phyloP scores from a whole-genome alignment of 2,888 invertebrate species.

The Drosophila mimetica region DNA sequence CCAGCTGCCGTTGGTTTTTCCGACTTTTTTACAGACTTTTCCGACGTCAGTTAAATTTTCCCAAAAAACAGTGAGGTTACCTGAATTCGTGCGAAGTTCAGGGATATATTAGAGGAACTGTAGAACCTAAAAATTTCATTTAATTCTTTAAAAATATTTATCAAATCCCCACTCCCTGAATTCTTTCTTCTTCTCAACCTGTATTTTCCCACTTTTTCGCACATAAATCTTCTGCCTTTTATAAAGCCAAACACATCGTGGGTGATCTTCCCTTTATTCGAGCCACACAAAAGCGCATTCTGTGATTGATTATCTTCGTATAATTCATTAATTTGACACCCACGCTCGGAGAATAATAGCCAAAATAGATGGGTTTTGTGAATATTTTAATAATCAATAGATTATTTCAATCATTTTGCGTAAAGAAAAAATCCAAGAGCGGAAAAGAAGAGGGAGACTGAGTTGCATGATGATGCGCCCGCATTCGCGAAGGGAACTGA shows the following conservation, averaged over 20 bases:
- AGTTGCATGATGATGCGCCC: constrained; percentile 53
- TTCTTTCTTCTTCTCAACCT: constrained; percentile 1
- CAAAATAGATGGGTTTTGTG: constrained; percentile 34
- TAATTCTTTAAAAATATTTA: background rate
- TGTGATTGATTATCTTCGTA: constrained; percentile 63
- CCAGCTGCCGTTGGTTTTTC: constrained; percentile 67
- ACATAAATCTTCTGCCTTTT: constrained; percentile 33
- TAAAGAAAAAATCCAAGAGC: constrained; percentile 6
- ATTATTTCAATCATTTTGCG: constrained; percentile 52
- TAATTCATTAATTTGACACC: constrained; percentile 55
- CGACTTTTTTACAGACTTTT: constrained; percentile 27
- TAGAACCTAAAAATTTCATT: background rate
- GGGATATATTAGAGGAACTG: no score
- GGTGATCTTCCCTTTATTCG: constrained; percentile 33
- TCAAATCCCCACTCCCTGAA: background rate
- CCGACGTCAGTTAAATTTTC: constrained; percentile 6
- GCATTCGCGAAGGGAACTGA: constrained; percentile 48
- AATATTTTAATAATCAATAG: constrained; percentile 47
- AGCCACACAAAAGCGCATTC: constrained; percentile 40
- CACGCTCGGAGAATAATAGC: constrained; percentile 27
- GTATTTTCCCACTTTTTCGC: constrained; percentile 30
- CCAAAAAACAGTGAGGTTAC: background rate
- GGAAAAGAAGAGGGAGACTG: background rate
- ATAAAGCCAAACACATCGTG: constrained; percentile 12
- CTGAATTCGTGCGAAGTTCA: background rate